Base-by-base conservation (phyloP, 2,797 vertebrate species). In the Masticophis lateralis region DNA sequence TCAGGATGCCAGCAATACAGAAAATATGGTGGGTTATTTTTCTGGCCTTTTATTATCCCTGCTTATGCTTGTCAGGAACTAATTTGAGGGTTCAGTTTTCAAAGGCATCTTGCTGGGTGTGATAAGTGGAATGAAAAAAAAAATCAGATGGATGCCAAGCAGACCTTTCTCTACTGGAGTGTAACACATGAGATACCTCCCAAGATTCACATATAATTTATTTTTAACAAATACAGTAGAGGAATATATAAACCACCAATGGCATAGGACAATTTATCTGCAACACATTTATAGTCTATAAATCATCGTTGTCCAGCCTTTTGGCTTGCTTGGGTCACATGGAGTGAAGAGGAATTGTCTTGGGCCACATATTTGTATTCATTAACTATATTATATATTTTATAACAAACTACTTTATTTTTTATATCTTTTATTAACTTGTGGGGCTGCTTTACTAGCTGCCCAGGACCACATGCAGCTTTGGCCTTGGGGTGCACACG, bases 71-170 rank as follows among this genome's bases (percentile, higher is more conserved):
- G 94, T 74, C 66, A 74, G 66, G 2, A 74, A 74, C n/a, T 18
- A 91, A 57, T 86, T 60, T 94, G 87, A 95, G 13, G 32, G 56
- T 60, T 57, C 32, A 60, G 56, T 88, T 90, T 90, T 55, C 89
- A 90, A 94, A 96, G 94, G 90, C 92, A 94, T 20, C 47, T 96
- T 57, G 74, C 83, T 93, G 93, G 83, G 51, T 94, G 94, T 92
- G 87, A 56, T 90, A 95, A 94, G 91, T 86, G n/a, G 87, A 69
- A 95, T 89, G 51, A 11, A 56, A 47, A 94, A 92, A 95, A 56
- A 59, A 95, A 95, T 96, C 89, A 94, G 43, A 94, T 96, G 94
- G 92, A 91, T 94, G 86, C 90, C 90, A 90, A 37, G 93, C 92
- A 5, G 32, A 88, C 91, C 87, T 93, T 87, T 74, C 93, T 93